Evolutionary conservation across 2,797 vertebrate species (phyloP), one percentile per base, ranked within the genome.

Genomic region (Argya squamiceps): DNA sequence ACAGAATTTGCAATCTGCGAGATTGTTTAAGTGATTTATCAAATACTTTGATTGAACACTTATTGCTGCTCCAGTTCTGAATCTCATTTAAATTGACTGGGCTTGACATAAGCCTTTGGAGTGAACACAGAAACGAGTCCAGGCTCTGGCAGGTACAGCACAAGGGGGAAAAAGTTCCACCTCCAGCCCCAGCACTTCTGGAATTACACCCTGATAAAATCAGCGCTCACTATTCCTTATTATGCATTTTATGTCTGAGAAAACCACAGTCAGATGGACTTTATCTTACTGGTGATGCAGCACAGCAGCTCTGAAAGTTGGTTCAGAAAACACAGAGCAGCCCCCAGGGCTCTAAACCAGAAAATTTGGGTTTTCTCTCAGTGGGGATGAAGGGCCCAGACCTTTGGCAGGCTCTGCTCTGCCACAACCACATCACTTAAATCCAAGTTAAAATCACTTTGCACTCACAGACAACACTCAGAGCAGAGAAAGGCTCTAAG

Each of bases 11-110:
- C 95, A 96, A 96, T 96, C 92, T 92, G 96, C 76, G 29, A 93
- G 96, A 93, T 93, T 89, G 95, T 96, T 97, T 96, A 97, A 97
- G 96, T 88, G 97, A 95, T 97, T 97, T 96, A 96, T 97, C 96
- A 96, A 97, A 96, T 82, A 53, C 95, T 95, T 95, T 93, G 95
- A 96, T 95, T 88, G 91, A 96, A 94, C 92, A 71, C 91, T 96
- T 94, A 92, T 84, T 93, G 96, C 96, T 80, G 60, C 75, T 93
- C 81, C 87, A 83, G 76, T 76, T 59, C 92, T 96, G 96, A 97
- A 93, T 86, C 95, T 96, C 95, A 92, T 97, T 97, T 88, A 70
- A 78, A 90, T 62, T 86, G 89, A 93, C 85, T 88, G 84, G 62
- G 89, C 44, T 91, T 95, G 96, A 96, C 94, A 93, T 80, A 84